Evolutionary conservation across 1,140 invertebrate species (phyloP).

Genomic region (Drosophila parabipectinata): DNA sequence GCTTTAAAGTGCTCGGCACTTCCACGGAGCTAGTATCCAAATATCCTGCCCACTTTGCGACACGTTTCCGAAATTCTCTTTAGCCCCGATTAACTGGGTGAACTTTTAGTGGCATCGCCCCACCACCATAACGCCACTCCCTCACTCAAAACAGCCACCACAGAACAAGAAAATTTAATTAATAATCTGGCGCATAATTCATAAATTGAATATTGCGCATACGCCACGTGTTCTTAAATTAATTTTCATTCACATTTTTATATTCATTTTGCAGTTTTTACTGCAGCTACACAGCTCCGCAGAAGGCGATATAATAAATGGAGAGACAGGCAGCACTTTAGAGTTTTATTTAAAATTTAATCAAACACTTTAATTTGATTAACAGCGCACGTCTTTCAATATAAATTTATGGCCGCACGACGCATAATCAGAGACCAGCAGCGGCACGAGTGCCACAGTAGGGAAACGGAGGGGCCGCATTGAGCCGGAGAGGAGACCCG

Average conservation of each 20-base stretch:
- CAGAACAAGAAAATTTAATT: slow-evolving; percentile 45
- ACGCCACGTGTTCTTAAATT: slow-evolving; percentile 63
- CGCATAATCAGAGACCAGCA: slow-evolving; percentile 73
- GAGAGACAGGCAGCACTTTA: not conserved
- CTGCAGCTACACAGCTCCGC: slow-evolving; percentile 3
- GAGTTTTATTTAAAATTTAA: slow-evolving; percentile 74
- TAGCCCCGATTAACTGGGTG: slow-evolving; percentile 30
- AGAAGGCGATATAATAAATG: not conserved
- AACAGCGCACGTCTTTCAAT: slow-evolving; percentile 81
- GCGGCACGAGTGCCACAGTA: not conserved
- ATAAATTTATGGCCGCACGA: slow-evolving; percentile 76
- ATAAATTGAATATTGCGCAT: slow-evolving; percentile 68
- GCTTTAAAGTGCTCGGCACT: slow-evolving; percentile 69
- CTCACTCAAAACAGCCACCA: not conserved
- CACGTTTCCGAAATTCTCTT: slow-evolving; percentile 69
- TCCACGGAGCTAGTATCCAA: slow-evolving; percentile 37
- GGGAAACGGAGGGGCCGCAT: not conserved
- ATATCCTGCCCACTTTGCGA: slow-evolving; percentile 64
- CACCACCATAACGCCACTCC: too few species aligned
- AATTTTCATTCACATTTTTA: slow-evolving; percentile 43
- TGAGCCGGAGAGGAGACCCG: slow-evolving; percentile 3
- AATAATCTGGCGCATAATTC: slow-evolving; percentile 43
- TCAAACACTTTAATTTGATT: slow-evolving; percentile 82
- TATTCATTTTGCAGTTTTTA: slow-evolving; percentile 37
- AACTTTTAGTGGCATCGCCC: slow-evolving; percentile 1